phyloP scores from a whole-genome alignment of 2,113 vertebrate genomes.

The Phrynosoma blainvillii region DNA sequence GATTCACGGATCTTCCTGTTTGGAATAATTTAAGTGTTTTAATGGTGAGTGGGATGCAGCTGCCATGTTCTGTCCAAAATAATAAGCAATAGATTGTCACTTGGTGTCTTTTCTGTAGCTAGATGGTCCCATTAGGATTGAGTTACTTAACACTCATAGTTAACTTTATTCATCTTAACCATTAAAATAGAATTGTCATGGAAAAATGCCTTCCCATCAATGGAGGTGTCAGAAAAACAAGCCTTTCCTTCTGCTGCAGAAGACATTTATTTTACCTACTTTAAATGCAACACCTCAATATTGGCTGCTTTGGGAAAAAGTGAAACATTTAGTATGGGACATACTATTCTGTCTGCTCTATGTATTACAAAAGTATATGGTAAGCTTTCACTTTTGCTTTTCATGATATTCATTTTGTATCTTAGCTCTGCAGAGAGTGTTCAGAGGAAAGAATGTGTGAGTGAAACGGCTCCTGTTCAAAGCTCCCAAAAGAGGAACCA shows the following conservation, averaged over 20 bases:
- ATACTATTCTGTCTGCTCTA: background rate
- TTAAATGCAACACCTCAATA: background rate
- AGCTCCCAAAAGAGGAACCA: background rate
- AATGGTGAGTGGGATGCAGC: background rate
- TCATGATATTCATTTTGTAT: background rate
- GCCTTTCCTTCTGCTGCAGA: background rate
- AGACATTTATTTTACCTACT: background rate
- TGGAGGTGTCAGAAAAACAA: background rate
- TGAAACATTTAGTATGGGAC: background rate
- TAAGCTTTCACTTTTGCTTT: background rate
- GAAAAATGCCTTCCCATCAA: background rate
- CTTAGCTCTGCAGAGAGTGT: background rate
- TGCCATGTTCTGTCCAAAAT: background rate
- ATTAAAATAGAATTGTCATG: background rate
- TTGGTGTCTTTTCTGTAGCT: background rate
- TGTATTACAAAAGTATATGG: background rate
- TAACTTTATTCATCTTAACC: background rate
- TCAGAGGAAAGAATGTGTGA: background rate
- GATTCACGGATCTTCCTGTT: background rate
- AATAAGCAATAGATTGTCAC: too few relatives aligned
- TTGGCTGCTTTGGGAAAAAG: background rate
- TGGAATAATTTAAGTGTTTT: background rate
- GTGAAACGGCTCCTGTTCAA: background rate
- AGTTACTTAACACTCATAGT: background rate
- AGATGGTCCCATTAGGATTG: background rate